phyloP scores from a whole-genome alignment of 2,113 vertebrate genomes.

The Galbula dea region DNA sequence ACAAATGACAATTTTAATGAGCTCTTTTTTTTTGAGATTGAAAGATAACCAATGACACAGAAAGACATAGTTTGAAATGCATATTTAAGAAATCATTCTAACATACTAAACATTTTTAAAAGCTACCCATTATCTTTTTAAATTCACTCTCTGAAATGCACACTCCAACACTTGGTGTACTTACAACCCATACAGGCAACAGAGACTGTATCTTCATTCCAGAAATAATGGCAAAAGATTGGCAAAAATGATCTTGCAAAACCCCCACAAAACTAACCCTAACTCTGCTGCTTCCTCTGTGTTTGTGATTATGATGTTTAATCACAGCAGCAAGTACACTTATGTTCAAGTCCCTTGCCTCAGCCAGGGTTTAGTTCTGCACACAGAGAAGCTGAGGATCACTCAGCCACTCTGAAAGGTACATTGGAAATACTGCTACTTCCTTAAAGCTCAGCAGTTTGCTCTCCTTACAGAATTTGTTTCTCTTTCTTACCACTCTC shows the following conservation, averaged over 20 bases:
- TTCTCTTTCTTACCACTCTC: background rate
- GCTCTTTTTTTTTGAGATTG: background rate
- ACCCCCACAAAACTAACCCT: background rate
- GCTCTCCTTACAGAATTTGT: background rate
- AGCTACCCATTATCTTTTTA: background rate
- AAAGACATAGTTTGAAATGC: background rate
- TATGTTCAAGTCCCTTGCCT: background rate
- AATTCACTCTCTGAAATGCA: background rate
- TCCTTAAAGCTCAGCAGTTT: background rate
- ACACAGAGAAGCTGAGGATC: background rate
- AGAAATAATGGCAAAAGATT: background rate
- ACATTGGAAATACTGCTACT: background rate
- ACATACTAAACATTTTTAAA: background rate
- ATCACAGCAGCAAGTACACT: background rate
- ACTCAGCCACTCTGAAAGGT: background rate
- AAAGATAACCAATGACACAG: background rate
- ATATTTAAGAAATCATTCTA: background rate
- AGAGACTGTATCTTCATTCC: background rate
- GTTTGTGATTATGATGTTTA: background rate
- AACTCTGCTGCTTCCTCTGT: background rate
- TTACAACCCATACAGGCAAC: background rate
- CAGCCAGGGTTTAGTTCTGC: background rate
- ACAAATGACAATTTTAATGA: conserved; percentile 16
- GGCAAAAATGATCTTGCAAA: background rate
- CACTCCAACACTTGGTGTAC: background rate